Evolutionary conservation across 1,140 invertebrate species (phyloP).

Genomic region (Zaprionus vittiger): DNA sequence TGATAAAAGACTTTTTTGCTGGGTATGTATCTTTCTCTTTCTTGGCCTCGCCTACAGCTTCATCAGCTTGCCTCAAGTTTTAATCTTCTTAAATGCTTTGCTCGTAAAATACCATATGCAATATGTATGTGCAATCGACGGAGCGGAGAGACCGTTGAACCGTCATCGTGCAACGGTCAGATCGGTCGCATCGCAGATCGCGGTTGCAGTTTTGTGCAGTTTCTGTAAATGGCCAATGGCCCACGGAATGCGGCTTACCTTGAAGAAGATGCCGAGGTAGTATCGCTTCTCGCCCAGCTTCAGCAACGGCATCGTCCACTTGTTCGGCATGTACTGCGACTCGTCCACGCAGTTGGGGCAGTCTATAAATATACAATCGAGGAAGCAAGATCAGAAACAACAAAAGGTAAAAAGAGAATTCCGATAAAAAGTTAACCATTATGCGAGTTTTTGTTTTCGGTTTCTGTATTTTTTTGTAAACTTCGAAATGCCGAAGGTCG

Average conservation of each 20-base stretch:
- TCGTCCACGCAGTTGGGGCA: conserved; percentile 93
- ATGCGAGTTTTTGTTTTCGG: neutral
- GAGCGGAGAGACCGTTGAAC: conserved; percentile 36
- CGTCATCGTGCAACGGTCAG: conserved; percentile 28
- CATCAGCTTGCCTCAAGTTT: conserved; percentile 1
- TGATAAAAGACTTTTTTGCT: neutral
- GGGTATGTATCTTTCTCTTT: neutral
- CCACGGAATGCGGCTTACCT: conserved; percentile 87
- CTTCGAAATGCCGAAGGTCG: conserved; percentile 9
- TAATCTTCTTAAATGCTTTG: conserved; percentile 24
- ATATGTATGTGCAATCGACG: conserved; percentile 38
- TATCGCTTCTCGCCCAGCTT: conserved; percentile 94
- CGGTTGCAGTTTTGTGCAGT: conserved; percentile 36
- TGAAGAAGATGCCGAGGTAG: conserved; percentile 95
- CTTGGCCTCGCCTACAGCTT: neutral
- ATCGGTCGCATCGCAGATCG: neutral
- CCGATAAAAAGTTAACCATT: conserved; percentile 44
- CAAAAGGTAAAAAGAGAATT: conserved; percentile 16
- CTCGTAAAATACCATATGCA: conserved; percentile 52
- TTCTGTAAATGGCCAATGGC: conserved; percentile 49
- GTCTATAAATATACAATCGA: conserved; percentile 85
- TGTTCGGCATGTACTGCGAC: conserved; percentile 87
- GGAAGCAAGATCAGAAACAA: conserved; percentile 32
- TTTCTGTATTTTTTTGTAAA: conserved; percentile 11
- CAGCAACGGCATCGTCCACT: conserved; percentile 94